Conservation (phyloP, 1,140 invertebrate species). For the Contarinia nasturtii region DNA sequence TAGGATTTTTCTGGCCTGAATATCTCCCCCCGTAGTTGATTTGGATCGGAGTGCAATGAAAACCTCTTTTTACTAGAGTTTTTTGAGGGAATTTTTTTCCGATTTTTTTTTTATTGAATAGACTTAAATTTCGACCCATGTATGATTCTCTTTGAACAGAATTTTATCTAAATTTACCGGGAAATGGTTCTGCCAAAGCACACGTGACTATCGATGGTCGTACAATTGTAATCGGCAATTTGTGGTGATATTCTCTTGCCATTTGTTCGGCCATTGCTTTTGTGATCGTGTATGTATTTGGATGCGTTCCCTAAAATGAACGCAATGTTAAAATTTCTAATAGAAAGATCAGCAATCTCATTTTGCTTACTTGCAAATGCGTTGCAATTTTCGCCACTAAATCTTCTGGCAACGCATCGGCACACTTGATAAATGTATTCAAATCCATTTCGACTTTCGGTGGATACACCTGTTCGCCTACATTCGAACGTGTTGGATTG, state of each 20-base stretch:
- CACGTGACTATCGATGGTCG: slow-evolving; percentile 79
- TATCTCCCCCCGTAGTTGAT: too few species aligned
- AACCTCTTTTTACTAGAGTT: too few species aligned
- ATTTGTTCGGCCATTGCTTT: slow-evolving; percentile 70
- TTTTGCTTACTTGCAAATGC: slow-evolving; percentile 27
- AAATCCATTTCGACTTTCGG: slow-evolving; percentile 36
- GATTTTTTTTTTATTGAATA: too few species aligned
- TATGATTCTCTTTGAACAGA: too few species aligned
- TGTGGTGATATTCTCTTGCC: slow-evolving; percentile 33
- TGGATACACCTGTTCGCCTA: slow-evolving; percentile 54
- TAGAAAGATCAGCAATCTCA: too few species aligned
- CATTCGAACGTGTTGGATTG: slow-evolving; percentile 48
- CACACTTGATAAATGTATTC: slow-evolving; percentile 35
- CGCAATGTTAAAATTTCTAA: background rate
- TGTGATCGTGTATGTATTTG: slow-evolving; percentile 76
- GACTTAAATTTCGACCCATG: too few species aligned
- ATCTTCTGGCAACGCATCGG: slow-evolving; percentile 35
- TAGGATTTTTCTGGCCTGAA: too few species aligned
- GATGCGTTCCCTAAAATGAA: slow-evolving; percentile 40
- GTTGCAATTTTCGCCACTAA: slow-evolving; percentile 32
- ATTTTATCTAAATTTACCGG: too few species aligned
- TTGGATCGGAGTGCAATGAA: too few species aligned
- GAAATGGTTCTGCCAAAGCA: slow-evolving; percentile 52
- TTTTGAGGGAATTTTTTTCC: too few species aligned
- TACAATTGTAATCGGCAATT: slow-evolving; percentile 71